Evolutionary conservation across 1,140 invertebrate genomes (phyloP).

Genomic region (Acromyrmex heyeri): DNA sequence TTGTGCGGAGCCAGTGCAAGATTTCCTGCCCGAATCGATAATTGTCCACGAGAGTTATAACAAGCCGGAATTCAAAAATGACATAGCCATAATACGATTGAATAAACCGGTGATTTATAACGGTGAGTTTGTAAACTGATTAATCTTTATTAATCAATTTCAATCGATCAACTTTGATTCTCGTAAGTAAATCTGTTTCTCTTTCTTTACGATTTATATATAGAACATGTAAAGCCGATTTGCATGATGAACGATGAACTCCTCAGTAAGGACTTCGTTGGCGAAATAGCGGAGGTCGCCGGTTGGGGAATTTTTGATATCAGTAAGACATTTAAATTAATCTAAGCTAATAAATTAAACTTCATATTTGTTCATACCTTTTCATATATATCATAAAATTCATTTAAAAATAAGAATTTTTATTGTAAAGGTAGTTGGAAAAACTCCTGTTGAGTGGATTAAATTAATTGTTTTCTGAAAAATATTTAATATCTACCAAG

Average conservation of each 20-base stretch:
- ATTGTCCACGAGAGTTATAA: conserved; percentile 88
- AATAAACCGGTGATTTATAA: conserved; percentile 85
- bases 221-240: conserved; percentile 87
- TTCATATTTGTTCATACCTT: background rate
- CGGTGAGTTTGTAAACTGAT: conserved; percentile 80
- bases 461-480: conserved; percentile 1
- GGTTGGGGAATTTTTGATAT: conserved; percentile 86
- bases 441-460: background rate
- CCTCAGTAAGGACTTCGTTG: conserved; percentile 79
- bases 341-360: conserved; percentile 10
- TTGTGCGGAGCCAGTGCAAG: conserved; percentile 88
- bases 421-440: too few species aligned
- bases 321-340: conserved; percentile 67
- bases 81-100: conserved; percentile 90
- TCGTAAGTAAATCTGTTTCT: background rate
- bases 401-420: background rate
- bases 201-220: background rate
- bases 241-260: conserved; percentile 86
- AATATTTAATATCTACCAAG: background rate
- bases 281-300: conserved; percentile 86
- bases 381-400: too few species aligned
- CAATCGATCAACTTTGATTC: background rate
- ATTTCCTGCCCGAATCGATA: conserved; percentile 85
- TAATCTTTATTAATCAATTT: conserved; percentile 7
- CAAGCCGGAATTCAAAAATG: conserved; percentile 88